A percentile compares a stretch with the other conserved stretches of the same genome.
phyloP scores from a whole-genome alignment of 2,113 vertebrate species.

The Muntiacus muntjak region DNA sequence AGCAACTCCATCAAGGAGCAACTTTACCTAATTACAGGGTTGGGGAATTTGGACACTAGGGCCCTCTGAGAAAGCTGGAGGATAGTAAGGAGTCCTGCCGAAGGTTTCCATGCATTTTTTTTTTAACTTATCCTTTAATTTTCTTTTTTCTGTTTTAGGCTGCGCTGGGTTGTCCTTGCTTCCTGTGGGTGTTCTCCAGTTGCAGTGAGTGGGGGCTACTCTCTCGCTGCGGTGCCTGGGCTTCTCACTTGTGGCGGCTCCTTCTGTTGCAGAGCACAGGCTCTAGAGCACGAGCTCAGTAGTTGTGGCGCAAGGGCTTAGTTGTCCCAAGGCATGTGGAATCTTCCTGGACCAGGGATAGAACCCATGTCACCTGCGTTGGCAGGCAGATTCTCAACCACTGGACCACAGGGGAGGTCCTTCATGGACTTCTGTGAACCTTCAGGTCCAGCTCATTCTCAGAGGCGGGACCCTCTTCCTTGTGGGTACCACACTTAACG shows the following conservation, averaged over 20 bases:
- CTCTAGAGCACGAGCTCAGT: not conserved
- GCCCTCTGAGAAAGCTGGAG: not conserved
- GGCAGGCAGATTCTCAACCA: not conserved
- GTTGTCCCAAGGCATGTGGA: not conserved
- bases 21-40: conserved; percentile 52
- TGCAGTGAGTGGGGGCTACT: not conserved
- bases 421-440: not conserved
- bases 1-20: conserved; percentile 20
- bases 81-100: not conserved
- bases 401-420: not conserved
- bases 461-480: not conserved
- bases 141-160: not conserved
- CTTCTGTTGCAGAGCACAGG: not conserved
- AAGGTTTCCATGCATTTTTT: not conserved
- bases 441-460: not conserved
- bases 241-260: not conserved
- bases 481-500: not conserved
- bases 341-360: not conserved
- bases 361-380: not conserved
- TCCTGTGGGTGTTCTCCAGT: not conserved
- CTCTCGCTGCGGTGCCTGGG: not conserved
- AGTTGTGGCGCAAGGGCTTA: not conserved
- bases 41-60: not conserved
- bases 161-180: not conserved
- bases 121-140: not conserved